phyloP scores from a whole-genome alignment of 2,113 vertebrate genomes.

The Trematocara marginatum region DNA sequence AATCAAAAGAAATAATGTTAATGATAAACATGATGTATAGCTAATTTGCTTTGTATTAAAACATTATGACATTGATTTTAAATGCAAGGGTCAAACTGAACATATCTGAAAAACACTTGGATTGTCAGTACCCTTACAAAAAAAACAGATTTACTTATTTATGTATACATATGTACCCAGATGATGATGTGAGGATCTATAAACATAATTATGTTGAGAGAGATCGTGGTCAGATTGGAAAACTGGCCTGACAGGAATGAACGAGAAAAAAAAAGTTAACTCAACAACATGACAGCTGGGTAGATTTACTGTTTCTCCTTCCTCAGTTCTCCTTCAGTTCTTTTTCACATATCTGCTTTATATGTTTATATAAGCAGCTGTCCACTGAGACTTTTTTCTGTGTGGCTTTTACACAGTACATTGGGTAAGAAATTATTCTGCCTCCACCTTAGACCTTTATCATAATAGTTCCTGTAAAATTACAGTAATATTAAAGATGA shows the following conservation, averaged over 20 bases:
- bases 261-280: neutral
- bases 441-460: neutral
- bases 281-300: neutral
- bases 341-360: neutral
- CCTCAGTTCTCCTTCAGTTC: neutral
- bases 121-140: neutral
- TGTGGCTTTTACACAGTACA: neutral
- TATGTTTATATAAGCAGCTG: neutral
- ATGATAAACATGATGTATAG: neutral
- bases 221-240: neutral
- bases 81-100: neutral
- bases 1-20: neutral
- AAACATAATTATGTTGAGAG: neutral
- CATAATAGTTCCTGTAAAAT: neutral
- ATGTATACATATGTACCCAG: neutral
- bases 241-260: neutral
- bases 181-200: neutral
- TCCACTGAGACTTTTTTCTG: neutral
- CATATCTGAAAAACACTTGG: neutral
- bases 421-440: neutral
- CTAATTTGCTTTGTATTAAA: neutral
- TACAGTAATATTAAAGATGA: neutral
- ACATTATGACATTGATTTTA: neutral
- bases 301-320: neutral
- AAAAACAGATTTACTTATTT: neutral